Evolutionary conservation across 2,797 vertebrate species (phyloP), one percentile per base, ranked within the genome.

Genomic region (Melopsittacus undulatus): DNA sequence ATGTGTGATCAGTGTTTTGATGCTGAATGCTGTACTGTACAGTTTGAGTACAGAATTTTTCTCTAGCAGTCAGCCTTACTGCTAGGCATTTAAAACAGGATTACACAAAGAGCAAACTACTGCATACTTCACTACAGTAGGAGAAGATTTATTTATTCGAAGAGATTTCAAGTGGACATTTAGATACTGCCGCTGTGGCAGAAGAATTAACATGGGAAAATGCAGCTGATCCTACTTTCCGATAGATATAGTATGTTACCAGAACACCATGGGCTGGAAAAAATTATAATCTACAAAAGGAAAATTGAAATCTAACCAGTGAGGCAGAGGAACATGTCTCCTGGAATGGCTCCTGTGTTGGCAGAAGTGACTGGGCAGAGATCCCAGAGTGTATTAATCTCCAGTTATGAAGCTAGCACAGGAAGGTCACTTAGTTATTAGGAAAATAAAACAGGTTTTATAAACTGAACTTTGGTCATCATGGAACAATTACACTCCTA

Each of bases 271-370:
- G 91, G 91, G 66, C 77, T 96, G 96, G 95, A 96, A 97, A 97
- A 96, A 96, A 95, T 89, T 96, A 96, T 94, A 96, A 95, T 89
- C 79, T 94, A 85, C 89, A 96, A 95, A 95, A 95, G 95, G 95
- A 97, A 97, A 97, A 93, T 87, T 93, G 95, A 96, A 96, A 96
- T 94, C 72, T 90, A 93, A 97, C 95, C 90, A 90, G 80, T 69
- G 87, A 92, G 86, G 87, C 52, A 0, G 61, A 96, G 93, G 89
- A 96, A 87, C 91, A 87, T 93, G 95, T 90, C 95, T 96, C 90
- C 95, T 97, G 97, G 97, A 97, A 96, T 94, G 96, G 95, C 96
- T 97, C 91, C 97, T 97, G 96, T 97, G 95, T 87, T 97, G 97
- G 97, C 97, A 97, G 95, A 95, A 95, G 59, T 80, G 79, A 76